These are phyloP conservation scores for Sphaerodactylus townsendi DNA, from an alignment of 2,113 vertebrate species.

Conservation along the genomic window DNA sequence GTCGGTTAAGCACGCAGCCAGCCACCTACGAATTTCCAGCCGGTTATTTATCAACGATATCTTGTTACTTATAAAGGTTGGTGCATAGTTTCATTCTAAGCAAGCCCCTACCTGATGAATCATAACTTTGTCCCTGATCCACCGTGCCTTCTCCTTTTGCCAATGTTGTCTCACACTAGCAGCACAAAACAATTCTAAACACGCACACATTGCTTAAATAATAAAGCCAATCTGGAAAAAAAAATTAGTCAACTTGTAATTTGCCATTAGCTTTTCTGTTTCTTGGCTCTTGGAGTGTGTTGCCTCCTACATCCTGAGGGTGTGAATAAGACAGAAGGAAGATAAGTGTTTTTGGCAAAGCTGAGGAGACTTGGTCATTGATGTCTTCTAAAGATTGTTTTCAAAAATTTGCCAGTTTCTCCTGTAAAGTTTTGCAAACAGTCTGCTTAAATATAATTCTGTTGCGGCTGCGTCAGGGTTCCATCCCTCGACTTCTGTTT, in stretches of 20 bases:
- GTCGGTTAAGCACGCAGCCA: background rate
- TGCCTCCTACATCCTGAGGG: slow-evolving; percentile 22
- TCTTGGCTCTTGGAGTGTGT: slow-evolving; percentile 27
- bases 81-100: slow-evolving; percentile 10
- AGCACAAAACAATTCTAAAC: slow-evolving; percentile 27
- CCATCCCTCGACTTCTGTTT: slow-evolving; percentile 20
- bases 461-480: slow-evolving; percentile 8
- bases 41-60: background rate
- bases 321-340: slow-evolving; percentile 45
- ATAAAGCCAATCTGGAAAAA: background rate
- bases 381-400: slow-evolving; percentile 46
- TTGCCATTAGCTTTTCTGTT: slow-evolving; percentile 30
- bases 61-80: background rate
- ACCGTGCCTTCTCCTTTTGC: background rate
- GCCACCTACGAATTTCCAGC: background rate
- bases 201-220: slow-evolving; percentile 8
- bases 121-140: slow-evolving; percentile 16
- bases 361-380: slow-evolving; percentile 34
- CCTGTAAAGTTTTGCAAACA: slow-evolving; percentile 51
- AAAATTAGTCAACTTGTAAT: slow-evolving; percentile 1
- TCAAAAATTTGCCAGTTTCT: slow-evolving; percentile 15
- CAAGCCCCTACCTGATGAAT: slow-evolving; percentile 4
- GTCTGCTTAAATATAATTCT: slow-evolving; percentile 53
- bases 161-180: background rate
- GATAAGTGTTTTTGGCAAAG: slow-evolving; percentile 32